These are phyloP conservation scores for Ctenosaura bakeri DNA, from an alignment of 2,797 vertebrate species.

Conservation along the genomic window DNA sequence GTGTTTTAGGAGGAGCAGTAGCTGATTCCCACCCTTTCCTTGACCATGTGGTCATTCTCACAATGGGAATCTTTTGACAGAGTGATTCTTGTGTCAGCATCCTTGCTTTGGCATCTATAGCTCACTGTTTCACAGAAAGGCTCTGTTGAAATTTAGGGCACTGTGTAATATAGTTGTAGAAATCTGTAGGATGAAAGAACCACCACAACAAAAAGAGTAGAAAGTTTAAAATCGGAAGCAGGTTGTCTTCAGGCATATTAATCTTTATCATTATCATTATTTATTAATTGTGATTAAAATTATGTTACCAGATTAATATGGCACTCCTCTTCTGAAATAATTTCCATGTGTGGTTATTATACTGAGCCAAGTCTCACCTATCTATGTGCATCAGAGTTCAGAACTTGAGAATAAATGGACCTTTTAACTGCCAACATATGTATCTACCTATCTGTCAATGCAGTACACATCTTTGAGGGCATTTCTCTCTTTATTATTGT, in stretches of 20 bases:
- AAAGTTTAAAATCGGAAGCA: slow-evolving; percentile 25
- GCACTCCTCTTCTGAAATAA: slow-evolving; percentile 46
- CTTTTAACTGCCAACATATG: too few relatives aligned
- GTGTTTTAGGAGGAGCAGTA: not conserved
- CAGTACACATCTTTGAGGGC: not conserved
- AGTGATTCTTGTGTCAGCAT: not conserved
- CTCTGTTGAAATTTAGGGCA: not conserved
- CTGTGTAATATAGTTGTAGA: slow-evolving; percentile 40
- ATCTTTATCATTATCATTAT: not conserved
- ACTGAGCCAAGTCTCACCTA: slow-evolving; percentile 67
- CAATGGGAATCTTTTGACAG: not conserved
- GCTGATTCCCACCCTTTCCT: not conserved
- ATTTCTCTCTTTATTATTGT: not conserved
- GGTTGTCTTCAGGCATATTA: not conserved
- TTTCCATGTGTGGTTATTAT: slow-evolving; percentile 52
- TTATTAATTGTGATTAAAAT: slow-evolving; percentile 10
- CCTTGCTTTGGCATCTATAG: not conserved
- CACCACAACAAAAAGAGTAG: slow-evolving; percentile 31
- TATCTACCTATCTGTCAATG: not conserved
- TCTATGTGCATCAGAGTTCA: slow-evolving; percentile 51
- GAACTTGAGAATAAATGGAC: slow-evolving; percentile 52
- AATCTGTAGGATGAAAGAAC: slow-evolving; percentile 68
- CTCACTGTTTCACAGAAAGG: too few relatives aligned
- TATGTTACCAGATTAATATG: slow-evolving; percentile 12
- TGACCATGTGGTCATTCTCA: not conserved